Evolutionary conservation across 1,140 invertebrate genomes (phyloP).

Genomic region (Stegodyphus mimosarum): DNA sequence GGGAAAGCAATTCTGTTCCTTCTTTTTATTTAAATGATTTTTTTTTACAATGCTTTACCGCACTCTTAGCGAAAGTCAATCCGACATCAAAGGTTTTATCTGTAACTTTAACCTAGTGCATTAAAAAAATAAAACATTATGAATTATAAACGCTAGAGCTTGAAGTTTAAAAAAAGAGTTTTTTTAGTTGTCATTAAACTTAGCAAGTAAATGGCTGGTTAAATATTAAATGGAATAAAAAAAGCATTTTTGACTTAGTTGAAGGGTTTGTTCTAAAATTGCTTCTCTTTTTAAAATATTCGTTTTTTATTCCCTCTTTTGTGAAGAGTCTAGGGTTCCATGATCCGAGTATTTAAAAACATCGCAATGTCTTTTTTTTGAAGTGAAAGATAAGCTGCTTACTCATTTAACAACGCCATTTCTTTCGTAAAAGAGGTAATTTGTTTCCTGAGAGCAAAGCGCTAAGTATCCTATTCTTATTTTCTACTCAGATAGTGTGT

Average conservation of each 20-base stretch:
- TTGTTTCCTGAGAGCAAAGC: not conserved
- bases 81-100: constrained; percentile 15
- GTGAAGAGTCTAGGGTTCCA: not conserved
- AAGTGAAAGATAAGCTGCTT: constrained; percentile 19
- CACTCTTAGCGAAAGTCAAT: constrained; percentile 24
- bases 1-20: too few relatives aligned
- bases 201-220: constrained; percentile 21
- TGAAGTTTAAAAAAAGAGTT: not conserved
- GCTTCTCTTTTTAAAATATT: not conserved
- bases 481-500: not conserved
- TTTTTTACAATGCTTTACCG: too few relatives aligned
- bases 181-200: not conserved
- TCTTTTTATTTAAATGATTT: too few relatives aligned
- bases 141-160: constrained; percentile 28
- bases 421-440: constrained; percentile 10
- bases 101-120: constrained; percentile 8
- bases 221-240: constrained; percentile 31
- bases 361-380: not conserved
- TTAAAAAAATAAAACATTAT: constrained; percentile 29
- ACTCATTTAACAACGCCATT: constrained; percentile 20
- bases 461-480: not conserved
- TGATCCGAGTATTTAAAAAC: not conserved
- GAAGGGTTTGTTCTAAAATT: not conserved
- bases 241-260: not conserved
- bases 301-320: not conserved